These are phyloP conservation scores for Merops nubicus DNA, from an alignment of 2,113 vertebrate genomes.

Conservation along the genomic window DNA sequence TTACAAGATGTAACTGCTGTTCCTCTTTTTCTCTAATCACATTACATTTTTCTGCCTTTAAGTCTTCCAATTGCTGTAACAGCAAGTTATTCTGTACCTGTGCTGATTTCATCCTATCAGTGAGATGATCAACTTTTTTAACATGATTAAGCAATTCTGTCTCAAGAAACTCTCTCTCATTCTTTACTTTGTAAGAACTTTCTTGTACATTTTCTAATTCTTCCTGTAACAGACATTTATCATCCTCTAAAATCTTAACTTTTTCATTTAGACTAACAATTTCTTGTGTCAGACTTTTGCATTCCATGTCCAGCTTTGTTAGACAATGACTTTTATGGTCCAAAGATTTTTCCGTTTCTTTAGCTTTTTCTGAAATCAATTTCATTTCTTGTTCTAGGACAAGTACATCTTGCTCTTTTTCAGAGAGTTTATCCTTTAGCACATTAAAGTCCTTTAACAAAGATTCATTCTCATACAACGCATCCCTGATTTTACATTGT, in stretches of 20 bases:
- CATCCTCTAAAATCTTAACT: conserved; percentile 86
- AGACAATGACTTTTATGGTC: conserved; percentile 59
- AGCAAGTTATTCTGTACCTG: conserved; percentile 78
- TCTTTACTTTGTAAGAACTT: conserved; percentile 83
- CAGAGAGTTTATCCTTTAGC: conserved; percentile 74
- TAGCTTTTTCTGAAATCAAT: conserved; percentile 53
- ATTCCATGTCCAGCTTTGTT: conserved; percentile 67
- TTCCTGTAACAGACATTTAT: conserved; percentile 86
- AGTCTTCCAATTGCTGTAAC: conserved; percentile 72
- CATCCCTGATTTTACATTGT: conserved; percentile 76
- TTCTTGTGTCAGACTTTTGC: conserved; percentile 71
- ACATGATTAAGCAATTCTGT: conserved; percentile 82
- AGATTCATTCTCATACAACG: conserved; percentile 70
- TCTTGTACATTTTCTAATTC: conserved; percentile 87
- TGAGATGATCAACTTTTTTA: conserved; percentile 80
- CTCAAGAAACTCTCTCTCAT: conserved; percentile 87
- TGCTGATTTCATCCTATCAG: conserved; percentile 69
- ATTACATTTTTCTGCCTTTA: conserved; percentile 71
- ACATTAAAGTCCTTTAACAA: conserved; percentile 71
- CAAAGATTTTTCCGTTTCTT: conserved; percentile 64
- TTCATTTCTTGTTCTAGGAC: conserved; percentile 72
- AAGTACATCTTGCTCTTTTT: conserved; percentile 69
- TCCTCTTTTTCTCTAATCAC: conserved; percentile 80
- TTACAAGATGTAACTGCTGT: conserved; percentile 80
- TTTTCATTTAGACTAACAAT: conserved; percentile 80